These are phyloP conservation scores for Ariolimax columbianus DNA, from an alignment of 2,888 invertebrate species.

Conservation along the genomic window DNA sequence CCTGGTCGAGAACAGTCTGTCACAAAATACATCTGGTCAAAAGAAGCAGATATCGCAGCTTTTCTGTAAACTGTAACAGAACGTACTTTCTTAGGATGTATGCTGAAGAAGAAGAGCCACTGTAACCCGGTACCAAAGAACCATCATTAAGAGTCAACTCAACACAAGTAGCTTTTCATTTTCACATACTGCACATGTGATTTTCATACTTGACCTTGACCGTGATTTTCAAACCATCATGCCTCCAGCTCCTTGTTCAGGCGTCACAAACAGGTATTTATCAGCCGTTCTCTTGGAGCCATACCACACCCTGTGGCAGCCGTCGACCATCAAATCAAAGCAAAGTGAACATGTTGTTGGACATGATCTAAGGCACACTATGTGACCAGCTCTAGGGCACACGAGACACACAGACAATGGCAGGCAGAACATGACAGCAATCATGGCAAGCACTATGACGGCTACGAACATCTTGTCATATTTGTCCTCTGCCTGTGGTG, in stretches of 20 bases:
- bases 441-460: not conserved
- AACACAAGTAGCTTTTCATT: too few relatives aligned
- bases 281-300: not conserved
- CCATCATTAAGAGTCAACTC: too few relatives aligned
- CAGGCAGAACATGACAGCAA: conserved; percentile 17
- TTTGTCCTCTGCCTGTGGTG: conserved; percentile 22
- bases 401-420: conserved; percentile 23
- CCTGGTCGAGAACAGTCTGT: too few relatives aligned
- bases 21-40: too few relatives aligned
- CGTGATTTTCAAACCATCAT: conserved; percentile 24
- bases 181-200: too few relatives aligned
- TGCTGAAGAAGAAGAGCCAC: too few relatives aligned
- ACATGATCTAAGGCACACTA: conserved; percentile 36
- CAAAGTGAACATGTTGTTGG: conserved; percentile 25
- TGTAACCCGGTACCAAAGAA: too few relatives aligned
- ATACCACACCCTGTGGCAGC: conserved; percentile 34
- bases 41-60: too few relatives aligned
- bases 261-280: conserved; percentile 38
- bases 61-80: too few relatives aligned
- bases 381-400: conserved; percentile 27
- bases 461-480: conserved; percentile 36
- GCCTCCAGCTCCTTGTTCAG: conserved; percentile 12
- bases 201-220: too few relatives aligned
- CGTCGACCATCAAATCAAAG: conserved; percentile 26
- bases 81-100: too few relatives aligned